Percentiles rank a stretch among this genome's conserved stretches.
phyloP scores from a whole-genome alignment of 2,113 vertebrate species.

The Aegotheles bennettii region DNA sequence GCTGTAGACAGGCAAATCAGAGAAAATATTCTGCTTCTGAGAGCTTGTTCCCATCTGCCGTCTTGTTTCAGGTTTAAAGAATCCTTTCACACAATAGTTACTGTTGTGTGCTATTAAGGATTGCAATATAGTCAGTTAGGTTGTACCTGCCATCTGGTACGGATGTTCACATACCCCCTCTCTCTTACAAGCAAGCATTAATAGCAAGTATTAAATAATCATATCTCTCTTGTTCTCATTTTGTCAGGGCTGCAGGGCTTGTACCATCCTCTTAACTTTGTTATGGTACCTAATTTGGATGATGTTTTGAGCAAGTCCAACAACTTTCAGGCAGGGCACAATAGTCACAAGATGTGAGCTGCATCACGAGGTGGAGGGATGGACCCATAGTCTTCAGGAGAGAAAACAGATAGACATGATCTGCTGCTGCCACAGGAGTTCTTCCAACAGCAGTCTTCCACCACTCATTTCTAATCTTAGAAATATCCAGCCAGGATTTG shows the following conservation, averaged over 20 bases:
- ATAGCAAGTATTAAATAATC: not conserved
- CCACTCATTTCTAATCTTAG: not conserved
- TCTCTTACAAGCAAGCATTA: not conserved
- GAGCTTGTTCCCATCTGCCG: not conserved
- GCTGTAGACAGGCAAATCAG: not conserved
- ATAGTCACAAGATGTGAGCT: not conserved
- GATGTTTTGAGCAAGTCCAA: not conserved
- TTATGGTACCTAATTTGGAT: not conserved
- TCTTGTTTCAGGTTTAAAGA: not conserved
- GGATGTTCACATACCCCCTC: fast-evolving
- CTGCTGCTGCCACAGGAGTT: not conserved
- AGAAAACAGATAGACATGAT: not conserved
- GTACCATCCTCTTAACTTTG: not conserved
- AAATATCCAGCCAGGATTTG: not conserved
- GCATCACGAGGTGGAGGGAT: not conserved
- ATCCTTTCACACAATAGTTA: not conserved
- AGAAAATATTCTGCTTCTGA: not conserved
- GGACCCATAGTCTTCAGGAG: not conserved
- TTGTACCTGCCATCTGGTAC: not conserved
- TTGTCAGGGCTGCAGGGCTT: not conserved
- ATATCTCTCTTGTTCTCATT: not conserved
- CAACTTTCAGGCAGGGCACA: not conserved
- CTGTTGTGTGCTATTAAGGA: not conserved
- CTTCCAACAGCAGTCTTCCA: too few relatives aligned
- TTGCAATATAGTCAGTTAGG: not conserved